Conservation (phyloP, 2,888 invertebrate species). For the Tolmerus cingulatus region DNA sequence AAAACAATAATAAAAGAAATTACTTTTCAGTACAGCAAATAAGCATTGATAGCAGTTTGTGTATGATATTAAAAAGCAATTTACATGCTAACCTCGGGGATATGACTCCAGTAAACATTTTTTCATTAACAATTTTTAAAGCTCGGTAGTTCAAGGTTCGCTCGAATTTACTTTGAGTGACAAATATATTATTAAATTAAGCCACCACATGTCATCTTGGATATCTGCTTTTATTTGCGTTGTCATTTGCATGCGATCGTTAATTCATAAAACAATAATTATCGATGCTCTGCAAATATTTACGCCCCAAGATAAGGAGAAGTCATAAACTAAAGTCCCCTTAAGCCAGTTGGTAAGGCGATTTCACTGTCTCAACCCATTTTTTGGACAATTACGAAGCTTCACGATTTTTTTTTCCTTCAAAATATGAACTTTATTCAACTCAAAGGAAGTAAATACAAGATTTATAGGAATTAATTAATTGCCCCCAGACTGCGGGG, state of each 20-base stretch:
- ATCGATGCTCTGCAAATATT: not conserved
- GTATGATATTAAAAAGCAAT: not conserved
- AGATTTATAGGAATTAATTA: not conserved
- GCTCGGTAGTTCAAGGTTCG: not conserved
- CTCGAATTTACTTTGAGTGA: not conserved
- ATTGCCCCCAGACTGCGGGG: not conserved
- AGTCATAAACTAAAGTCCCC: not conserved
- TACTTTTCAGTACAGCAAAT: no score
- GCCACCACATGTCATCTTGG: not conserved
- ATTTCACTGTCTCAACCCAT: not conserved
- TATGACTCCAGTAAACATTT: not conserved
- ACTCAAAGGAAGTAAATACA: not conserved
- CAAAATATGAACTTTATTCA: not conserved
- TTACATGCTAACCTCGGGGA: not conserved
- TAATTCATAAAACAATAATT: not conserved
- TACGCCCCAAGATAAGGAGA: not conserved
- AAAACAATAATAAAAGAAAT: no score
- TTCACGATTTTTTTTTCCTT: not conserved
- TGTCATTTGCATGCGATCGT: not conserved
- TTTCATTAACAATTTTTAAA: not conserved
- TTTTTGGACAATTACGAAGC: not conserved
- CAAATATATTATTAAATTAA: not conserved
- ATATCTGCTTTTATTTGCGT: not conserved
- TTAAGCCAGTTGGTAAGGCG: not conserved
- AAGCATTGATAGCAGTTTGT: not conserved